These are phyloP conservation scores for Dendroctonus ponderosae DNA, from an alignment of 1,140 invertebrate species.

Conservation along the genomic window DNA sequence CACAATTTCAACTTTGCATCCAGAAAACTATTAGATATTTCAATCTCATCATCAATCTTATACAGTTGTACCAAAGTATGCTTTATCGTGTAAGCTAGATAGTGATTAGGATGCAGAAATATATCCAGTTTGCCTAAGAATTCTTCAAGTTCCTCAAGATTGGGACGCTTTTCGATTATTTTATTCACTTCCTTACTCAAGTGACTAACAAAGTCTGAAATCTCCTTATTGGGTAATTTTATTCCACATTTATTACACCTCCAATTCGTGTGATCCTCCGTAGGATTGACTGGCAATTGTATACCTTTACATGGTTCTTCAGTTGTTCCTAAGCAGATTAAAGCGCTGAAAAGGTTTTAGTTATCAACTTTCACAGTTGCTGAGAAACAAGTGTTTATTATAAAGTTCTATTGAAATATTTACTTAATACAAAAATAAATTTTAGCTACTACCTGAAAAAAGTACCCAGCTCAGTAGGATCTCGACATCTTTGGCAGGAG, in stretches of 20 bases:
- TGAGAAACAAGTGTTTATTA: constrained; percentile 9
- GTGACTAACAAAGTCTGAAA: constrained; percentile 59
- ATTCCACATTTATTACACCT: constrained; percentile 62
- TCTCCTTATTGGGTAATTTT: constrained; percentile 56
- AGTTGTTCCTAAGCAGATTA: constrained; percentile 59
- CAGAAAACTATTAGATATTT: constrained; percentile 52
- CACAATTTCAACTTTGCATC: constrained; percentile 66
- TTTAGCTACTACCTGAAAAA: constrained; percentile 50
- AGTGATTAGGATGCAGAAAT: constrained; percentile 66
- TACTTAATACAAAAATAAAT: background rate
- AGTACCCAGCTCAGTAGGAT: constrained; percentile 64
- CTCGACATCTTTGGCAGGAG: constrained; percentile 60
- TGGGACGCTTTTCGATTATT: constrained; percentile 56
- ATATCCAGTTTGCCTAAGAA: constrained; percentile 63
- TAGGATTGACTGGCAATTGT: constrained; percentile 60
- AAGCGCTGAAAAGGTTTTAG: constrained; percentile 55
- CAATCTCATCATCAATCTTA: constrained; percentile 51
- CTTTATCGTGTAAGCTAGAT: constrained; percentile 65
- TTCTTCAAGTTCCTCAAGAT: constrained; percentile 55
- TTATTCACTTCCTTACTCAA: constrained; percentile 61
- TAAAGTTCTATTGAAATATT: background rate
- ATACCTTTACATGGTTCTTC: constrained; percentile 43
- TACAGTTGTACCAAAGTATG: constrained; percentile 65
- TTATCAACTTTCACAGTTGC: too few species aligned
- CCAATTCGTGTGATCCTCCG: constrained; percentile 60